A percentile compares a stretch with the other conserved stretches of the same genome.
Evolutionary conservation across 2,888 invertebrate species (phyloP).

Genomic region (Mycogona germanica): DNA sequence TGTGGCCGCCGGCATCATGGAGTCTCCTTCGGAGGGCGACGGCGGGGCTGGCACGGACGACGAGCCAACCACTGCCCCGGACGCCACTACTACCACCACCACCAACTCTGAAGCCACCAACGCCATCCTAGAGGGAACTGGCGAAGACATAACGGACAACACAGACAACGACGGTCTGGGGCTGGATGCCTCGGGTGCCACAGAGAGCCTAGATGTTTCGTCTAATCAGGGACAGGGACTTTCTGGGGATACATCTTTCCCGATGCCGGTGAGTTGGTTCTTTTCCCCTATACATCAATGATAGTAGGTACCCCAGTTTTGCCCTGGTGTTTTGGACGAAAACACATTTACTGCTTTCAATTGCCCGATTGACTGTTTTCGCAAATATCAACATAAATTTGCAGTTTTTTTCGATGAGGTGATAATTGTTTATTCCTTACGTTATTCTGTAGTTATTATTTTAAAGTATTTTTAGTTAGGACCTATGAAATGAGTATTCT

Average conservation of each 20-base stretch:
- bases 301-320: too few relatives aligned
- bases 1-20: too few relatives aligned
- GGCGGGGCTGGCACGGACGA: slow-evolving; percentile 15
- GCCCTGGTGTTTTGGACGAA: too few relatives aligned
- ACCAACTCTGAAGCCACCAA: slow-evolving; percentile 47
- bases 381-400: too few relatives aligned
- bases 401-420: too few relatives aligned
- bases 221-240: slow-evolving; percentile 5
- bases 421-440: too few relatives aligned
- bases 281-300: too few relatives aligned
- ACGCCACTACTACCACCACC: slow-evolving; percentile 30
- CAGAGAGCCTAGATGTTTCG: slow-evolving; percentile 38
- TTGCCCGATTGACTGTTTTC: background rate
- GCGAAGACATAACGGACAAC: slow-evolving; percentile 47
- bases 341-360: background rate
- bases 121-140: slow-evolving; percentile 45
- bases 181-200: slow-evolving; percentile 40
- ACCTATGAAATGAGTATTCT: too few relatives aligned
- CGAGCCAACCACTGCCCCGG: slow-evolving; percentile 10
- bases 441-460: too few relatives aligned
- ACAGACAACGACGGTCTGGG: slow-evolving; percentile 42
- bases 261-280: slow-evolving; percentile 12
- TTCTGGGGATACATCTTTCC: background rate
- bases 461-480: too few relatives aligned
- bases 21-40: too few relatives aligned